A percentile compares a stretch with the other conserved stretches of the same genome.
phyloP scores from a whole-genome alignment of 2,888 invertebrate species.

The Chrysolina haemoptera region DNA sequence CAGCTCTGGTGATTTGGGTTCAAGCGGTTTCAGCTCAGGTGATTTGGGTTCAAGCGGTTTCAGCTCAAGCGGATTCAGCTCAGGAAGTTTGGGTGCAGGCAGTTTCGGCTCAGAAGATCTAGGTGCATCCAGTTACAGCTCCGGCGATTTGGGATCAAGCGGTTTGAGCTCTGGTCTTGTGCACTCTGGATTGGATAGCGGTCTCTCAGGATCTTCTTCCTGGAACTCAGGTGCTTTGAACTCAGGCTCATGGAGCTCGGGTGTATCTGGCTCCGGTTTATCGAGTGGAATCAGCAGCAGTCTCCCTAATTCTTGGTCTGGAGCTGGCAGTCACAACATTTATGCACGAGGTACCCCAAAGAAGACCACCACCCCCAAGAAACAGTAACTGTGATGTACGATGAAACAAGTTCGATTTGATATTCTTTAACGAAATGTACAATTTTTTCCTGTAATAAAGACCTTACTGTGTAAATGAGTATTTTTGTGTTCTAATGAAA shows the following conservation, averaged over 20 bases:
- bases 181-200: constrained; percentile 24
- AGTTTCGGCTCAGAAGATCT: not conserved
- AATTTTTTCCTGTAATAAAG: constrained; percentile 15
- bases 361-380: constrained; percentile 27
- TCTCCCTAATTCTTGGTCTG: constrained; percentile 17
- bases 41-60: not conserved
- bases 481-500: not conserved
- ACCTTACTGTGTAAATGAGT: not conserved
- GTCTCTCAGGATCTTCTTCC: constrained; percentile 5
- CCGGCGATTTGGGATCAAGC: not conserved
- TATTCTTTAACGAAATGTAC: constrained; percentile 7
- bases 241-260: constrained; percentile 6
- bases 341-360: constrained; percentile 30
- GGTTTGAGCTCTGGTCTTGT: not conserved
- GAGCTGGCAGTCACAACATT: constrained; percentile 32
- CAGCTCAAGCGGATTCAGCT: not conserved
- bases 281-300: constrained; percentile 3
- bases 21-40: constrained; percentile 2
- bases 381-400: constrained; percentile 29
- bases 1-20: not conserved
- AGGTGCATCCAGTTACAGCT: constrained; percentile 2
- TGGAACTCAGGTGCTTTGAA: not conserved
- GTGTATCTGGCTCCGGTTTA: not conserved
- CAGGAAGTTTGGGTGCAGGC: not conserved
- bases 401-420: constrained; percentile 10